Base-by-base conservation (phyloP, 2,888 invertebrate genomes). In the Harpalus rubripes region DNA sequence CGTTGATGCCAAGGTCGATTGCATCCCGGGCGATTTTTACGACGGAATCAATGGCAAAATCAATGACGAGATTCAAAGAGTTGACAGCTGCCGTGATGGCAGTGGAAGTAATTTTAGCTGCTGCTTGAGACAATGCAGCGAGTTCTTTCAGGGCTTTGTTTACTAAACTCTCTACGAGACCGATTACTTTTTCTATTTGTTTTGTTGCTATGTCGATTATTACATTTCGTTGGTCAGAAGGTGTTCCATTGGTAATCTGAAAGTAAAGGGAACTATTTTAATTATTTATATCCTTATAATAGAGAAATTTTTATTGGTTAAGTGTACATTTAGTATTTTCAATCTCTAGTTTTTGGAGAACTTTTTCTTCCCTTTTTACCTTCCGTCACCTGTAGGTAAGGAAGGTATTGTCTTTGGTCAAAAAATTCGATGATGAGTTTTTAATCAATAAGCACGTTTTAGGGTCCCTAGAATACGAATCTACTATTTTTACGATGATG, bases 121-220 rank as follows among this genome's bases (percentile, higher is more conserved):
- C 22, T 52, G 41, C 44, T 16, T 18, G 16, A 12, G 41, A 6
- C 5, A 74, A 22, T 18, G n/a, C 52, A 10, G 8, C 74, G 18
- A 74, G 44, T 5, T 74, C 52, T 8, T 44, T 1, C 7, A 52
- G n/a, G 10, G 74, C 65, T n/a, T 8, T 52, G 26, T 26, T 56
- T 12, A 68, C 68, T 26, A 81, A 26, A 12, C 18, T 26, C 44
- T 81, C 65, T 4, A 81, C 68, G 32, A 81, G 32, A 8, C 26
- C 32, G n/a, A 68, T 81, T 32, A 81, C 58, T 56, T 39, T 68
- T 15, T 81, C 15, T 18, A 81, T 81, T 68, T 68, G 68, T 26
- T 82, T 72, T 58, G 32, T 52, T 72, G 58, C 65, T 18, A 18
- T 59, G 7, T 59, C 59, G 10, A 18, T 63, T 68, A 68, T 68